Evolutionary conservation across 1,140 invertebrate genomes (phyloP).

Genomic region (Heliconius nattereri): DNA sequence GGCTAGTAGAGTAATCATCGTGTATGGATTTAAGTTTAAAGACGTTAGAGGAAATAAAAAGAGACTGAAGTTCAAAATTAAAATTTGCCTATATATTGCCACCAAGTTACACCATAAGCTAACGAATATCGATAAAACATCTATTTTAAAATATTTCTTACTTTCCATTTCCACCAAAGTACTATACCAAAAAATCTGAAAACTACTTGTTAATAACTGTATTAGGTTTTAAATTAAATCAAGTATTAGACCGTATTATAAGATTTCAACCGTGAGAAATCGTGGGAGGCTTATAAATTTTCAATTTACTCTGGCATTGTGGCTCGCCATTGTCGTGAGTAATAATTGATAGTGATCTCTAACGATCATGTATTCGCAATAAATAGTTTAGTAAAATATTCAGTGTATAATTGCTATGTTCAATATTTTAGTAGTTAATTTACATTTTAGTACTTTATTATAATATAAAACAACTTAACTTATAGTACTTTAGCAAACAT

Average conservation of each 20-base stretch:
- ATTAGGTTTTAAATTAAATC: neutral
- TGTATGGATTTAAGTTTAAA: too few relatives aligned
- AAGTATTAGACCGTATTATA: neutral
- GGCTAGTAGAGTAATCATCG: too few relatives aligned
- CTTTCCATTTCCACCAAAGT: neutral
- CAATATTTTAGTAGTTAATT: neutral
- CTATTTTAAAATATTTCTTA: neutral
- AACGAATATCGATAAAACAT: neutral
- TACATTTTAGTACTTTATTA: too few relatives aligned
- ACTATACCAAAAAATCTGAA: neutral
- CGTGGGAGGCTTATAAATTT: conserved; percentile 15
- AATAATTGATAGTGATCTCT: conserved; percentile 16
- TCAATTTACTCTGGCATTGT: conserved; percentile 3
- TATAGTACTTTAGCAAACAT: neutral
- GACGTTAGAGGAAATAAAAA: too few relatives aligned
- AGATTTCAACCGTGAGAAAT: neutral
- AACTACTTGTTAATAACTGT: neutral
- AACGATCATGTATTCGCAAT: neutral
- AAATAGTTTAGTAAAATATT: neutral
- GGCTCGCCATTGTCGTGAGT: conserved; percentile 19
- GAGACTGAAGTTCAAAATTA: too few relatives aligned
- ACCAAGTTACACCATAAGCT: too few relatives aligned
- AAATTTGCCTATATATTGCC: too few relatives aligned
- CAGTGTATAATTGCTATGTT: neutral
- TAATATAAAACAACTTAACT: neutral